Evolutionary conservation across 2,113 vertebrate species (phyloP).

Genomic region (Oenanthe melanoleuca): DNA sequence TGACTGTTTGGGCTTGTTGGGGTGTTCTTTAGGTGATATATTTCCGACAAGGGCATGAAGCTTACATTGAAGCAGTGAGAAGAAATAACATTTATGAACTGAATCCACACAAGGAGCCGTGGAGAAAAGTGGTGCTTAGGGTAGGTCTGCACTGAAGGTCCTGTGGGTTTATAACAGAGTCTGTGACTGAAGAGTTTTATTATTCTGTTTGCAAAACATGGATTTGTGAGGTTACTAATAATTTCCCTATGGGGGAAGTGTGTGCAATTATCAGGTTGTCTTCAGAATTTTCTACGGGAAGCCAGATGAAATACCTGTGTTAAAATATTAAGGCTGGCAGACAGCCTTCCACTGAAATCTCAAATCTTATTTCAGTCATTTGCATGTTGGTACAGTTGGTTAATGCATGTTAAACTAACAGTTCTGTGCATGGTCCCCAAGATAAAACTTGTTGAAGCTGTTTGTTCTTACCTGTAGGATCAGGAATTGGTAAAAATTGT

Average conservation of each 20-base stretch:
- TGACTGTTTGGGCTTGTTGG: neutral
- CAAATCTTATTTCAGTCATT: neutral
- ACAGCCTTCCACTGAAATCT: neutral
- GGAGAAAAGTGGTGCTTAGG: constrained; percentile 91
- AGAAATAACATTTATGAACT: constrained; percentile 87
- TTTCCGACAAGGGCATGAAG: constrained; percentile 96
- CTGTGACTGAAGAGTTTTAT: neutral
- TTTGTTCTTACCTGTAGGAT: constrained; percentile 79
- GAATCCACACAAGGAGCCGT: constrained; percentile 91
- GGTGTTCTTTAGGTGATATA: constrained; percentile 85
- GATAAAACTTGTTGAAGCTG: neutral
- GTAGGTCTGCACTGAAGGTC: constrained; percentile 69
- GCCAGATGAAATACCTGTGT: neutral
- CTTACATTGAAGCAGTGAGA: constrained; percentile 92
- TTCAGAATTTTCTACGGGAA: neutral
- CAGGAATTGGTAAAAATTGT: constrained; percentile 98
- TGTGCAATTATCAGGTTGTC: neutral
- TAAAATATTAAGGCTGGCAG: neutral
- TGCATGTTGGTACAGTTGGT: neutral
- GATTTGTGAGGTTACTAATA: neutral
- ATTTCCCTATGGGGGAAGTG: neutral
- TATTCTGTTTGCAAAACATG: neutral
- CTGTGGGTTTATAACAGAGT: neutral
- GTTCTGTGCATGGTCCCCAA: neutral
- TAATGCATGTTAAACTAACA: neutral